Conservation (phyloP, 1,140 invertebrate genomes). For the Drosophila pseudoananassae region DNA sequence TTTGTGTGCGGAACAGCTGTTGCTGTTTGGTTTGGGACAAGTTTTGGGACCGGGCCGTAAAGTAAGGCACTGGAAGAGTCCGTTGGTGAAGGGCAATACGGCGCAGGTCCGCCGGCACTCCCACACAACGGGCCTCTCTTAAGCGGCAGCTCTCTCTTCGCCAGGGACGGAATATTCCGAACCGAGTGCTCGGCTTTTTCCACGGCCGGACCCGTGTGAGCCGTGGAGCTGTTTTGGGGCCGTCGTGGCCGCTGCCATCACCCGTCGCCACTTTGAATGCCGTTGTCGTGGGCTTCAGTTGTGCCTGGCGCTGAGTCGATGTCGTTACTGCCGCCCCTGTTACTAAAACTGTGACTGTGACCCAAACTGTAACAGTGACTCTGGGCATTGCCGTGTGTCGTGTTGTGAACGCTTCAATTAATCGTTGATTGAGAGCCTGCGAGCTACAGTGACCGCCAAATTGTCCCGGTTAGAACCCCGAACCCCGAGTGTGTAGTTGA, state of each 20-base stretch:
- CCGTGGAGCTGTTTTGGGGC: slow-evolving; percentile 19
- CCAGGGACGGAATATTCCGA: neutral
- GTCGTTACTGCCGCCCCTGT: slow-evolving; percentile 3
- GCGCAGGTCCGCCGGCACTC: slow-evolving; percentile 53
- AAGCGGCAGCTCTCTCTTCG: slow-evolving; percentile 2
- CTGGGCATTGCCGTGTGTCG: slow-evolving; percentile 22
- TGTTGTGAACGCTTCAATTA: slow-evolving; percentile 39
- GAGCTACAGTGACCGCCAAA: neutral
- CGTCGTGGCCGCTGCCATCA: slow-evolving; percentile 29
- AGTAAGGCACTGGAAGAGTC: slow-evolving; percentile 46
- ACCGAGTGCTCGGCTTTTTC: slow-evolving; percentile 17
- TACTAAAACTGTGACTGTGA: slow-evolving; percentile 21
- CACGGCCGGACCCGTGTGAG: slow-evolving; percentile 6
- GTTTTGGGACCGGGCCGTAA: slow-evolving; percentile 40
- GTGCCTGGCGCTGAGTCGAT: slow-evolving; percentile 37
- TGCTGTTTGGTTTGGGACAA: slow-evolving; percentile 41
- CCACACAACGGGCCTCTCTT: slow-evolving; percentile 60
- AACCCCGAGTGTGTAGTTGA: slow-evolving; percentile 9
- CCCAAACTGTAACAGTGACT: slow-evolving; percentile 13
- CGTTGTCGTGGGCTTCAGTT: slow-evolving; percentile 76
- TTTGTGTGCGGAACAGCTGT: slow-evolving; percentile 46
- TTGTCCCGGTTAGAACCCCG: neutral
- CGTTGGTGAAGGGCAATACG: slow-evolving; percentile 45
- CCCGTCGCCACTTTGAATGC: slow-evolving; percentile 65
- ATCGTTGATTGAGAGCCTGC: neutral